These are phyloP conservation scores for Malthinus seriepunctatus DNA, from an alignment of 2,888 invertebrate genomes.

Conservation along the genomic window DNA sequence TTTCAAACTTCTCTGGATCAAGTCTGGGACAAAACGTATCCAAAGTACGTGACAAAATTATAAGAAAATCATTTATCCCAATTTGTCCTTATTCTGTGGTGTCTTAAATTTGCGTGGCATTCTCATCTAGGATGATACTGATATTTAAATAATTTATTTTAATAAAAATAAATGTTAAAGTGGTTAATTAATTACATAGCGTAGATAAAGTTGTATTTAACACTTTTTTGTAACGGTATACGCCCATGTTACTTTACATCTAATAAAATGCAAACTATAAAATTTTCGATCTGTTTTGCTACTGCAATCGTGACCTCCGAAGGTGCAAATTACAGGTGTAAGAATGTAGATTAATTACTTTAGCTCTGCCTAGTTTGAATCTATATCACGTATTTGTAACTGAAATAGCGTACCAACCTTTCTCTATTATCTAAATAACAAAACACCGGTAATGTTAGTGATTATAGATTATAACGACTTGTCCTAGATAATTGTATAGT, in stretches of 20 bases:
- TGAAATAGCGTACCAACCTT: slow-evolving; percentile 43
- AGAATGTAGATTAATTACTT: slow-evolving; percentile 46
- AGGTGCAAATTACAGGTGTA: slow-evolving; percentile 48
- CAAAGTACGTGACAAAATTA: too few relatives aligned
- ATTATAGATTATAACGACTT: slow-evolving; percentile 34
- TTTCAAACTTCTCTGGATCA: too few relatives aligned
- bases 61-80: too few relatives aligned
- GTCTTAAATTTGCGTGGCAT: too few relatives aligned
- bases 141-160: too few relatives aligned
- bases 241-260: slow-evolving; percentile 13
- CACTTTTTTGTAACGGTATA: slow-evolving; percentile 16
- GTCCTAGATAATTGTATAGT: slow-evolving; percentile 31
- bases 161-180: too few relatives aligned
- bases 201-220: slow-evolving; percentile 5
- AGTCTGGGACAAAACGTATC: too few relatives aligned
- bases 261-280: slow-evolving; percentile 5
- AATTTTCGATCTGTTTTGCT: slow-evolving; percentile 10
- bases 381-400: slow-evolving; percentile 46
- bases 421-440: slow-evolving; percentile 42
- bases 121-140: too few relatives aligned
- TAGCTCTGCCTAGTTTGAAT: slow-evolving; percentile 39
- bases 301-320: slow-evolving; percentile 38
- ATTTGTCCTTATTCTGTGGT: too few relatives aligned
- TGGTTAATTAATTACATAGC: not conserved
- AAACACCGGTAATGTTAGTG: slow-evolving; percentile 35